Evolutionary conservation across 2,113 vertebrate genomes (phyloP).

Genomic region (Pandion haliaetus): DNA sequence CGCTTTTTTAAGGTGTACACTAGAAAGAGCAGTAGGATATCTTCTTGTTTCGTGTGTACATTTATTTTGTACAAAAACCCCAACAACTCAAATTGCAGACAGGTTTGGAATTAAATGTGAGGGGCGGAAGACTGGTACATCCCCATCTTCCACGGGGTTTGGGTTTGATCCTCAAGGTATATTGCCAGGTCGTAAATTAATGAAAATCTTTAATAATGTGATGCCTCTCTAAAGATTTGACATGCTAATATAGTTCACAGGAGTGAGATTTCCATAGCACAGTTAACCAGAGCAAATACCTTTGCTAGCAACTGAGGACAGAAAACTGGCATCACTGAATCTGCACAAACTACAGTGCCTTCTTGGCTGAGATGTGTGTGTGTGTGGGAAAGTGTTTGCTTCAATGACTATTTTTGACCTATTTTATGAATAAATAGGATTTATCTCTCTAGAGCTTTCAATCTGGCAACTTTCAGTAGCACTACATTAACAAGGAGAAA

Average conservation of each 20-base stretch:
- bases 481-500: not conserved
- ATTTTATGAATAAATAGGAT: constrained; percentile 45
- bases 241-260: not conserved
- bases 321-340: not conserved
- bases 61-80: not conserved
- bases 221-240: not conserved
- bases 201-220: not conserved
- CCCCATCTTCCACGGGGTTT: not conserved
- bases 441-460: constrained; percentile 27
- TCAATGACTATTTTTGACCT: constrained; percentile 39
- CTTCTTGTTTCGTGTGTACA: not conserved
- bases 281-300: not conserved
- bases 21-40: not conserved
- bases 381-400: constrained; percentile 11
- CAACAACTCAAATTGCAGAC: not conserved
- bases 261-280: not conserved
- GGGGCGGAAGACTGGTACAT: not conserved
- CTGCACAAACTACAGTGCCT: not conserved
- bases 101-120: not conserved
- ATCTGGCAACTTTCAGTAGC: not conserved
- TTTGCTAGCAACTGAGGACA: not conserved
- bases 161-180: not conserved
- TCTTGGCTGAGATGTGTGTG: constrained; percentile 1
- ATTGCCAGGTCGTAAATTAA: not conserved
- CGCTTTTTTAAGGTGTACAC: not conserved